These are phyloP conservation scores for Catocala sponsa DNA, from an alignment of 2,888 invertebrate genomes.

Conservation along the genomic window DNA sequence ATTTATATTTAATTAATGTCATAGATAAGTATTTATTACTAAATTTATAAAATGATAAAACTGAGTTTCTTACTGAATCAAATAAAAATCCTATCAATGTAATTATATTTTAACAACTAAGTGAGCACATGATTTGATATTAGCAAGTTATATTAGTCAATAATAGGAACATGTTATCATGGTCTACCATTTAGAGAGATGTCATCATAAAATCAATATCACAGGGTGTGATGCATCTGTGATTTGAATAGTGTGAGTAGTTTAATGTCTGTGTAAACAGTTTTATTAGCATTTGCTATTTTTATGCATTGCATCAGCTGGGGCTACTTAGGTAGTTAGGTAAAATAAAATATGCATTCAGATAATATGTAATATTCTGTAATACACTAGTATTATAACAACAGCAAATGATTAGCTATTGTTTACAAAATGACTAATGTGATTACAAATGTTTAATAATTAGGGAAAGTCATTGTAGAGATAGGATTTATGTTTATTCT, in stretches of 20 bases:
- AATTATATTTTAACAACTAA: background rate
- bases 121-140: background rate
- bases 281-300: constrained; percentile 22
- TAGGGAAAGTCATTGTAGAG: too few relatives aligned
- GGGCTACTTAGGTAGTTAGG: too few relatives aligned
- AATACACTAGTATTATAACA: too few relatives aligned
- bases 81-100: too few relatives aligned
- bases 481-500: background rate
- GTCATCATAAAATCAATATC: constrained; percentile 6
- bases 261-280: background rate
- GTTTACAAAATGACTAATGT: too few relatives aligned
- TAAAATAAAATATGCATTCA: too few relatives aligned
- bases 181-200: background rate
- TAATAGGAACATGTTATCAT: constrained; percentile 1
- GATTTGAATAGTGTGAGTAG: background rate
- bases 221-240: background rate
- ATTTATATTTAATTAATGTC: background rate
- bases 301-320: constrained; percentile 22
- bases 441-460: too few relatives aligned
- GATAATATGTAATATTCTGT: too few relatives aligned
- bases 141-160: background rate
- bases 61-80: too few relatives aligned
- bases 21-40: background rate
- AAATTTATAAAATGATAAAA: too few relatives aligned
- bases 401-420: too few relatives aligned